Base-by-base conservation (phyloP, 2,113 vertebrate genomes). In the Triplophysa dalaica region DNA sequence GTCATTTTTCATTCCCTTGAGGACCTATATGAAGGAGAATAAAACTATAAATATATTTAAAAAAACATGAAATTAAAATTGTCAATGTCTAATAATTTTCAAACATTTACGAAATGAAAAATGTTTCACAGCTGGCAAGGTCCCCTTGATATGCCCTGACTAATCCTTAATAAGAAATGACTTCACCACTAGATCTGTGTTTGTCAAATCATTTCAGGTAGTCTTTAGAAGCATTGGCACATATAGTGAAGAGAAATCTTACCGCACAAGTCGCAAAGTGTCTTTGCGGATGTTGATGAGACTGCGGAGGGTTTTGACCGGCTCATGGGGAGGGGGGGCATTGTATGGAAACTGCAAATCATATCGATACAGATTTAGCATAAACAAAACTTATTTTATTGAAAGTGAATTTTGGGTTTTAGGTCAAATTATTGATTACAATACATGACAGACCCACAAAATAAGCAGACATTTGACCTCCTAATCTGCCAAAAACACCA, bases 231-330 rank as follows among this genome's bases (percentile, higher is more conserved):
- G 33, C 33, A 38, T 38, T 38, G 33, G 33, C 33, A 38, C 33
- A 38, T 7, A 38, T 38, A 6, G 33, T 38, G 0, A 43, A 12
- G n/a, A 12, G 17, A 62, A 5, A 38, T 88, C 93, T 89, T 87
- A 99, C 98, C 92, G 94, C 85, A 98, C 95, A 0, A 99, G 94
- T 65, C 98, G 93, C 79, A 99, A 92, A 0, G 97, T 98, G 92
- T 99, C 98, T 89, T 99, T 99, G 14, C 98, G 95, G 88, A 99
- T 97, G 87, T 98, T 99, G 89, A 99, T 94, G 81, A 99, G 92
- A 83, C 98, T 99, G 86, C 97, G 93, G 84, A 99, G 90, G 0
- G 97, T 98, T 92, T 98, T 99, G 77, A 99, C 97, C 0, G 98
- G 98, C 85, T 99, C 97, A 78, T 99, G 97, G 89, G 97, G 96